Conservation (phyloP, 2,113 vertebrate species). For the Manacus vitellinus region DNA sequence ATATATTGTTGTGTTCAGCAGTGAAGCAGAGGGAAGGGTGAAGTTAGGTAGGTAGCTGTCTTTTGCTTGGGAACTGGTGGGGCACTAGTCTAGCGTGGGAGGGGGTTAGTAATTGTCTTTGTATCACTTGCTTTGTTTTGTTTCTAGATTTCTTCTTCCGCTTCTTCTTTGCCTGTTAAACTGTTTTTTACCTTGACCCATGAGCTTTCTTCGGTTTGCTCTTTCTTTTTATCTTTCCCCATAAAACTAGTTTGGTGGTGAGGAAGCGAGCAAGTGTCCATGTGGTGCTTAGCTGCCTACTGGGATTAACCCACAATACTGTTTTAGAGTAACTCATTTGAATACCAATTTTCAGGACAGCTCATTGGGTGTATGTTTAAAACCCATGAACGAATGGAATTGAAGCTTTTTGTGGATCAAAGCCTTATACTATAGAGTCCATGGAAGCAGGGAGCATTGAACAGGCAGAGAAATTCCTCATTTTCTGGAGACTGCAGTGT, state of each 20-base stretch:
- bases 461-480: background rate
- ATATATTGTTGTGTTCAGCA: background rate
- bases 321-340: background rate
- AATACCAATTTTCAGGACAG: background rate
- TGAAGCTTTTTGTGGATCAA: background rate
- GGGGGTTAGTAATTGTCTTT: background rate
- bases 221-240: background rate
- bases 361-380: background rate
- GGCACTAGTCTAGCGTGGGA: background rate
- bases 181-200: background rate
- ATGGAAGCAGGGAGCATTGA: background rate
- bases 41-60: background rate
- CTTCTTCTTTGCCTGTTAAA: background rate
- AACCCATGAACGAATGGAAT: background rate
- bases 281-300: background rate
- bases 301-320: background rate
- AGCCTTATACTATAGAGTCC: background rate
- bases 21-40: accelerated
- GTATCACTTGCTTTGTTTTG: background rate
- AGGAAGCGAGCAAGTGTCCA: background rate
- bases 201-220: background rate
- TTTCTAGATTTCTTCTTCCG: background rate
- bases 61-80: background rate
- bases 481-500: background rate
- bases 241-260: background rate